Base-by-base conservation (phyloP, 2,797 vertebrate species). In the Parotocinclus haroldoi region DNA sequence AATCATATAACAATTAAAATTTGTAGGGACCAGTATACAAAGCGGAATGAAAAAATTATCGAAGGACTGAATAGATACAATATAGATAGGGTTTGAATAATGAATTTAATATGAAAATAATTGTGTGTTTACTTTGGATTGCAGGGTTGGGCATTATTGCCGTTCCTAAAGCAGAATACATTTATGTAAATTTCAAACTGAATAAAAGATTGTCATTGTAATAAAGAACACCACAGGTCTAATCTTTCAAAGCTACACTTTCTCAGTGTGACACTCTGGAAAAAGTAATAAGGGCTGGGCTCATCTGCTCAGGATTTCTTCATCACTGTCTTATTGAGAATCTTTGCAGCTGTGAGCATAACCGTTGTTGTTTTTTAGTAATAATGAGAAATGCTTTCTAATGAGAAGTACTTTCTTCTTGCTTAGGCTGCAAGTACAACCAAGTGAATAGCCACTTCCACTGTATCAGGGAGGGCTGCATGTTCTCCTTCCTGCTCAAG, bases 371-470 rank as follows among this genome's bases (percentile, higher is more conserved):
- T 50, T 37, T 56, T 13, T 51, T 70, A 69, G 79, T 57, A 61
- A 68, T 83, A 60, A 76, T 73, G 72, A 63, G 39, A 66, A 75
- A 69, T 48, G 38, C 72, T 64, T 69, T 42, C n/a, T n/a, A n/a
- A n/a, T n/a, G 53, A 12, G 13, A 7, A 6, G 1, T 54, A 1
- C 9, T 61, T 65, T 72, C 69, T 48, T 53, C 49, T 58, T 66
- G 70, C 59, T 0, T 82, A 99, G 97, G 96, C 77, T 99, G 96
- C 81, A 98, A 99, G 80, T 99, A 99, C 82, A 98, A 98, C 91
- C 96, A 98, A 85, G 94, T 99, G 82, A 99, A 97, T 86, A 99
- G 97, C 79, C 97, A 99, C 84, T 99, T 99, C 85, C 97, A 99
- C 87, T 99, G 97, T 86, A 99, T 99, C 82, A 93, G 97, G 0